Percentiles rank a stretch among this genome's conserved stretches.
phyloP scores from a whole-genome alignment of 1,140 invertebrate species.

The Saccostrea echinata region DNA sequence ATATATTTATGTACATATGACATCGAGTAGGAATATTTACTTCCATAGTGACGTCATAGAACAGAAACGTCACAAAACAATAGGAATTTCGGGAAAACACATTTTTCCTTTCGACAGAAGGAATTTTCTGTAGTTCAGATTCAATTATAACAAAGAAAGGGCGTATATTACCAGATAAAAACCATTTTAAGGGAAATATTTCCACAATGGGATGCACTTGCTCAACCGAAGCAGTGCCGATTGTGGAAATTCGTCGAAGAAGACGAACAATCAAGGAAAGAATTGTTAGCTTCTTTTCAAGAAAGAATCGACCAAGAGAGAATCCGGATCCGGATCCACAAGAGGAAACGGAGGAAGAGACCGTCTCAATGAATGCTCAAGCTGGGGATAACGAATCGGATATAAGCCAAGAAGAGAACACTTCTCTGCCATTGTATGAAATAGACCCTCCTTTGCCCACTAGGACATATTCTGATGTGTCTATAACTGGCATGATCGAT shows the following conservation, averaged over 20 bases:
- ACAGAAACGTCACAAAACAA: not conserved
- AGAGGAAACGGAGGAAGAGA: not conserved
- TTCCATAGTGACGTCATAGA: slow-evolving; percentile 4
- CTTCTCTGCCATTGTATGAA: too few relatives aligned
- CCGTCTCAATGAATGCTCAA: not conserved
- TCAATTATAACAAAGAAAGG: not conserved
- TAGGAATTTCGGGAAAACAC: not conserved
- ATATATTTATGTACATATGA: too few relatives aligned
- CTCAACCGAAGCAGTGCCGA: not conserved
- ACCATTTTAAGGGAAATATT: not conserved
- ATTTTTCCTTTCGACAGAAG: too few relatives aligned
- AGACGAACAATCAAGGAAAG: not conserved
- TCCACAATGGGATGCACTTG: not conserved
- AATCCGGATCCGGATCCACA: not conserved
- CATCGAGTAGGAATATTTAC: not conserved
- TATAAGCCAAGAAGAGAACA: not conserved
- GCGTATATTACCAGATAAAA: not conserved
- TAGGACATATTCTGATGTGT: not conserved
- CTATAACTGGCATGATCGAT: not conserved
- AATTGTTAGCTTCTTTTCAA: not conserved
- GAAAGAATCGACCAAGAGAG: too few relatives aligned
- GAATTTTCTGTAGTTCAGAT: too few relatives aligned
- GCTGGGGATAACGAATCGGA: not conserved
- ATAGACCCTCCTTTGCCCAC: not conserved
- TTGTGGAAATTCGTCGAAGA: not conserved